phyloP scores from a whole-genome alignment of 2,797 vertebrate species.

The Gymnopithys bicolor region DNA sequence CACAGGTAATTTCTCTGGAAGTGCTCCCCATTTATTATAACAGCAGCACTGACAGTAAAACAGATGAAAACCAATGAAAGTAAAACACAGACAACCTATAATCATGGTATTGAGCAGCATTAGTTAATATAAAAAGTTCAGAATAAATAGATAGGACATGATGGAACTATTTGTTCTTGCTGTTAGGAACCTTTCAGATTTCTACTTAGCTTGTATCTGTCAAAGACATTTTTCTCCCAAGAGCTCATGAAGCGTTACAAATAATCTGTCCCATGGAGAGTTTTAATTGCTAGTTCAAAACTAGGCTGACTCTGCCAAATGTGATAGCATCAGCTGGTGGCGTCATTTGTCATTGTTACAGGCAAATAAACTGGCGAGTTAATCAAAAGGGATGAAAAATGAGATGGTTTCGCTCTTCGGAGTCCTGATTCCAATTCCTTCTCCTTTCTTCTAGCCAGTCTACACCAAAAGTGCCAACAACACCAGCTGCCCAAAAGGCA shows the following conservation, averaged over 20 bases:
- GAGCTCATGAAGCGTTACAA: conserved; percentile 15
- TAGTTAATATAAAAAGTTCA: not conserved
- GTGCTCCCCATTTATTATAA: not conserved
- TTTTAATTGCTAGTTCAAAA: conserved; percentile 42
- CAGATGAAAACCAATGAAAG: not conserved
- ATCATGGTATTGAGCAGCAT: not conserved
- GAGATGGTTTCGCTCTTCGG: conserved; percentile 7
- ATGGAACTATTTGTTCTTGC: not conserved
- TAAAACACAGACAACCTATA: not conserved
- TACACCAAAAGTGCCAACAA: conserved; percentile 34
- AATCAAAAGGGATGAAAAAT: conserved; percentile 68
- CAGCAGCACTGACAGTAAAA: not conserved
- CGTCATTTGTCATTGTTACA: conserved; percentile 62
- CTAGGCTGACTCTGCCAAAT: conserved; percentile 47
- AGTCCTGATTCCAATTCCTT: not conserved
- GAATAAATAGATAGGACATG: not conserved
- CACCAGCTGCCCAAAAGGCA: conserved; percentile 47
- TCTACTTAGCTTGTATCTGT: not conserved
- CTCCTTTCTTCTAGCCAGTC: not conserved
- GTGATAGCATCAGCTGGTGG: conserved; percentile 62
- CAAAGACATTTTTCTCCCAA: not conserved
- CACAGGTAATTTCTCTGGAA: not conserved
- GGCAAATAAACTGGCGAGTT: conserved; percentile 51
- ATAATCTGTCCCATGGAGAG: conserved; percentile 26
- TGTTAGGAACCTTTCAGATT: not conserved